phyloP scores from a whole-genome alignment of 2,888 invertebrate species.

The Sthenelais limicola region DNA sequence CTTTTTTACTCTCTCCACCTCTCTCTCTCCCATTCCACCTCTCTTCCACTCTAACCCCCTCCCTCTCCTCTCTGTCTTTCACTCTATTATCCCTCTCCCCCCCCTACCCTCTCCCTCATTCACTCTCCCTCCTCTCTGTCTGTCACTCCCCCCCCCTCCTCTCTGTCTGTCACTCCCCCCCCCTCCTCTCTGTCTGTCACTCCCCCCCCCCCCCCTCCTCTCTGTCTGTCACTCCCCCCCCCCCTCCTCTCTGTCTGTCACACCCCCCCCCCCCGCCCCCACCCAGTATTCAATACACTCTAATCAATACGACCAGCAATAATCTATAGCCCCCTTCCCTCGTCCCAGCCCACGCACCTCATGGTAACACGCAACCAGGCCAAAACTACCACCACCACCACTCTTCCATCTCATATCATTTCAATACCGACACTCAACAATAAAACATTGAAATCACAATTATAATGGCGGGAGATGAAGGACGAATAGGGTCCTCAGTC shows the following conservation, averaged over 20 bases:
- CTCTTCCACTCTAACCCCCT: neutral
- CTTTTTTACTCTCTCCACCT: neutral
- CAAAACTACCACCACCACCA: too few relatives aligned
- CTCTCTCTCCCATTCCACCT: neutral
- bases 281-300: too few relatives aligned
- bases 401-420: too few relatives aligned
- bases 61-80: neutral
- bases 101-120: constrained; percentile 25
- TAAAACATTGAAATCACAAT: too few relatives aligned
- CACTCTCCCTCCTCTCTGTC: constrained; percentile 2
- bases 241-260: neutral
- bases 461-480: too few relatives aligned
- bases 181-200: neutral
- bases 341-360: too few relatives aligned
- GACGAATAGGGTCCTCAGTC: too few relatives aligned
- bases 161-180: neutral
- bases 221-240: neutral
- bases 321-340: too few relatives aligned
- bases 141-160: neutral
- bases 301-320: too few relatives aligned
- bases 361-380: too few relatives aligned
- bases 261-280: constrained; percentile 1
- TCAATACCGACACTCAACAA: too few relatives aligned
- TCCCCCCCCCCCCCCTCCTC: neutral
- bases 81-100: constrained; percentile 28